Base-by-base conservation (phyloP, 2,888 invertebrate species). In the Eueremaeus valkanovi region DNA sequence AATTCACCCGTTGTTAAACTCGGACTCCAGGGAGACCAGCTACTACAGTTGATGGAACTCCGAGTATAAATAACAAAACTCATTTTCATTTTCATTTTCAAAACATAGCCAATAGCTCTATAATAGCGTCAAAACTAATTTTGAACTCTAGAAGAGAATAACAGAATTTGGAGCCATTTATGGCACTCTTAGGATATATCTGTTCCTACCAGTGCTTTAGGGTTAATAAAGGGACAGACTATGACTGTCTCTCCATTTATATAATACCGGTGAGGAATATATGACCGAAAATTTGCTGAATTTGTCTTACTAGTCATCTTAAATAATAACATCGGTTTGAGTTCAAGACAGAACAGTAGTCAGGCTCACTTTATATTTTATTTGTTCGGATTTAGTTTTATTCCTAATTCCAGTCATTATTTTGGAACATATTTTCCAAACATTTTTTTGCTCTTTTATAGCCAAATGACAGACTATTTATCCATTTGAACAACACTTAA, bases 251-350 rank as follows among this genome's bases (percentile, higher is more conserved):
- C 9, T 58, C 27, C 58, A 18, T 58, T 58, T 58, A 58, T 58
- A 58, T n/a, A n/a, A n/a, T 3, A 24, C 58, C 58, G 58, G 58
- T 24, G 58, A 58, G 58, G 58, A 58, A 58, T 58, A 58, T 18
- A 58, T 58, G 27, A 13, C 29, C 16, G 27, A 58, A 58, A 58
- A 58, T 24, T 18, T 16, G 58, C 58, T 58, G 58, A 58, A 24
- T 58, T 58, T 58, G 58, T 58, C 24, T 58, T 58, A 58, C 27
- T 58, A n/a, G 3, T 24, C 9, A 8, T 27, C 58, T 24, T 24
- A 58, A 24, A 58, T 24, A 24, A 58, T 58, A 29, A 58, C 58
- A 58, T 40, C 40, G 11, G 40, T 40, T 40, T 40, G n/a, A n/a
- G n/a, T n/a, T n/a, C n/a, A n/a, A n/a, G n/a, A n/a, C n/a, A n/a